Evolutionary conservation across 2,113 vertebrate genomes (phyloP).

Genomic region (Anser cygnoides): DNA sequence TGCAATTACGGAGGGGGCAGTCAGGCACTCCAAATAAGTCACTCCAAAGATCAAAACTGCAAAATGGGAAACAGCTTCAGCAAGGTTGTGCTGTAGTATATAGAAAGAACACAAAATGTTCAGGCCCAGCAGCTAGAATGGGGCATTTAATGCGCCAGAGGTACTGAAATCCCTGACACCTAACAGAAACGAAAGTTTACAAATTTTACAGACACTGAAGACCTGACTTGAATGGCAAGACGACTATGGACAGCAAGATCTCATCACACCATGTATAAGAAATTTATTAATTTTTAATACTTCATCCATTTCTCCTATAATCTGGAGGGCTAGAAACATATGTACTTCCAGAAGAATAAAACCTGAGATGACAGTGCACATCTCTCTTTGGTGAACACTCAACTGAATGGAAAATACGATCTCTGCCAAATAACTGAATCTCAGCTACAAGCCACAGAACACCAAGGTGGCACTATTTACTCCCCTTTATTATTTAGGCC

Average conservation of each 20-base stretch:
- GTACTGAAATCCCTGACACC: background rate
- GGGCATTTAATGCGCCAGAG: background rate
- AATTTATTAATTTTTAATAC: background rate
- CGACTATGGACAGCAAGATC: background rate
- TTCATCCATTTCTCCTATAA: background rate
- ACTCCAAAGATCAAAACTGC: background rate
- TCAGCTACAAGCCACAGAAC: background rate
- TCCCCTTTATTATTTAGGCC: background rate
- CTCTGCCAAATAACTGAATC: background rate
- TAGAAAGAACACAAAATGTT: background rate
- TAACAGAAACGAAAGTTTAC: background rate
- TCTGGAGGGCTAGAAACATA: background rate
- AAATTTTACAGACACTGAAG: background rate
- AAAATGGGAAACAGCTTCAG: background rate
- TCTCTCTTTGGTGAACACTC: background rate
- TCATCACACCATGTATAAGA: background rate
- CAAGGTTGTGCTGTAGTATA: accelerated
- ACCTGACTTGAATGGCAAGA: background rate
- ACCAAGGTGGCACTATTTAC: background rate
- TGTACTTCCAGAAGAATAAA: background rate
- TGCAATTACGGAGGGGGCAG: accelerated
- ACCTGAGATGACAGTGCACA: background rate
- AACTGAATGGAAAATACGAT: background rate
- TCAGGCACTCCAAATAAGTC: background rate
- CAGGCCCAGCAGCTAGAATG: background rate